A percentile compares a stretch with the other conserved stretches of the same genome.
Evolutionary conservation across 1,140 invertebrate genomes (phyloP).

Genomic region (Sinonovacula constricta): DNA sequence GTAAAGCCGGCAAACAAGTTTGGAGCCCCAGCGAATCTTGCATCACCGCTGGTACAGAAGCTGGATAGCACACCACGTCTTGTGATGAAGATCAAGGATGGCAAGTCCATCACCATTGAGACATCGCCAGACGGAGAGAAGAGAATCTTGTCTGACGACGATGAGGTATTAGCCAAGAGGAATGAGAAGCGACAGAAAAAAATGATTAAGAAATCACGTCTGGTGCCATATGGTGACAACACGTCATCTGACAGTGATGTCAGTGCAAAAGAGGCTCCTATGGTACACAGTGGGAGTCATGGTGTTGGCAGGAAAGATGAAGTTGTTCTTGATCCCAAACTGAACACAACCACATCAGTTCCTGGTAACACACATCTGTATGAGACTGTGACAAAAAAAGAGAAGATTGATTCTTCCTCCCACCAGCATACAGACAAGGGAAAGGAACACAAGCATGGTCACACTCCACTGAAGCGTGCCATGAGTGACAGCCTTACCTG

Average conservation of each 20-base stretch:
- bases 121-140: conserved; percentile 69
- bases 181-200: conserved; percentile 18
- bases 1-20: conserved; percentile 44
- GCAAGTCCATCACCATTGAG: conserved; percentile 71
- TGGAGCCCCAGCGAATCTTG: background rate
- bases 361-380: conserved; percentile 64
- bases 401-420: conserved; percentile 33
- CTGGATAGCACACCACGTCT: conserved; percentile 64
- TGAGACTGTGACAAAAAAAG: conserved; percentile 49
- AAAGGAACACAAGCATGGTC: conserved; percentile 39
- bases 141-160: conserved; percentile 54
- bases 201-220: conserved; percentile 42
- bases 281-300: background rate
- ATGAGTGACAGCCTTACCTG: conserved; percentile 49
- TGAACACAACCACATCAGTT: conserved; percentile 67
- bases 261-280: background rate
- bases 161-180: conserved; percentile 25
- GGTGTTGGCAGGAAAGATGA: conserved; percentile 29
- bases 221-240: conserved; percentile 77
- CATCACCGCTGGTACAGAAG: background rate
- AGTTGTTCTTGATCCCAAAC: conserved; percentile 65
- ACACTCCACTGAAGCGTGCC: conserved; percentile 29
- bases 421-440: conserved; percentile 14
- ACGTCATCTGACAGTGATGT: conserved; percentile 73
- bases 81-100: conserved; percentile 77